Evolutionary conservation across 2,113 vertebrate genomes (phyloP), one percentile per base, ranked within the genome.

Genomic region (Pygathrix nemaeus): DNA sequence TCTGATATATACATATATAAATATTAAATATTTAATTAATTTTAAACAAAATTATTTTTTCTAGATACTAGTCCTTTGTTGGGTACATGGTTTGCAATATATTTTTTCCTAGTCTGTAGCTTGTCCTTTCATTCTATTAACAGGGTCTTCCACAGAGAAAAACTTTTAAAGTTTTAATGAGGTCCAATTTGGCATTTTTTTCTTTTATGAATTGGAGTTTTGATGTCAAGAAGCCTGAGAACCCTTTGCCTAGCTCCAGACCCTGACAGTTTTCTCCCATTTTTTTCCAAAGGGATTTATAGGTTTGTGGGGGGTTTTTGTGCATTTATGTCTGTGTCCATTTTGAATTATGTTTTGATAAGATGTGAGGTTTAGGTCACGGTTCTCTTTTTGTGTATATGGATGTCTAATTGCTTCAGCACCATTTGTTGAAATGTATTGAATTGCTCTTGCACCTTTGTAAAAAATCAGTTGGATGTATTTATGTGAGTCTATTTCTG

Each of bases 311-410:
- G 48, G 48, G 2, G 13, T 30, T 64, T 64, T 2, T 79, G 68
- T 55, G 32, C 6, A 35, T 52, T 40, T 80, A 95, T 80, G 32
- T 59, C 35, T 70, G 40, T 75, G 83, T 94, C 40, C 30, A 40
- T 57, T 88, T 88, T 90, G 52, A 79, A 40, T 79, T 88, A 76
- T 87, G 38, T 91, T 90, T 95, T 82, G 48, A 17, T 79, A 73
- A 94, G 43, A 57, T 66, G 11, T 50, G 17, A 96, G 35, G 35
- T 94, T 88, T 73, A 94, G 48, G 57, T 57, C 32, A 35, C 38
- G 40, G 13, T 48, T 82, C 10, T 40, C 52, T 30, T 52, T 8
- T 5, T 78, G 30, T 82, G 52, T 25, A 38, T 35, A 10, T 23
- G 21, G 38, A 52, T 43, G 70, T 35, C 66, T 57, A 48, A 3